Evolutionary conservation across 2,888 invertebrate genomes (phyloP), one percentile per base, ranked within the genome.

Genomic region (Campoletis raptor): DNA sequence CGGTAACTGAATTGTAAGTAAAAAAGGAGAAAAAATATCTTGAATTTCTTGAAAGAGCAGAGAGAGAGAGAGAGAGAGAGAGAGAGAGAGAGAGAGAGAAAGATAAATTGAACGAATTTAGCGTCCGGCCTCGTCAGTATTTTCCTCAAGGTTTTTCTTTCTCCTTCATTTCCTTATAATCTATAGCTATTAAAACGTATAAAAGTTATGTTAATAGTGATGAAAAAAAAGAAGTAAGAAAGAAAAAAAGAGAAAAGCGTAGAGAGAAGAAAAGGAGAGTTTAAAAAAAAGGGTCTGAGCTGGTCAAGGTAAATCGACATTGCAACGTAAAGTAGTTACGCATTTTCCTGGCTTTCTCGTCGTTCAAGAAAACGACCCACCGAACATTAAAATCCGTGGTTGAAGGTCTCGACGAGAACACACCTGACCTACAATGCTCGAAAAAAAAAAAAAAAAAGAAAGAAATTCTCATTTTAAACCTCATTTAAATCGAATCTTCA

Each of bases 261-360:
- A 15, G 61, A 72, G 77, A 77, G 70, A 64, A 64, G 54, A 42
- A 52, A 69, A 54, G 45, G 2, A 18, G 40, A n/a, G 67, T 73
- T 30, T 1, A 52, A 79, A 82, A 78, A 80, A 76, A 81, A 48
- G 81, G 81, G 61, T 78, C 79, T 69, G 78, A 74, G 74, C 73
- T 82, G 85, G 85, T 82, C 85, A 85, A 85, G 82, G 85, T 82
- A 82, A 85, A 85, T 82, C 69, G 74, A 85, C 78, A 70, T 85
- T 82, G 61, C 36, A n/a, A 78, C 82, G 74, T 76, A 74, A 79
- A 82, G 85, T 79, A 64, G 78, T 85, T 82, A 82, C 79, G 78
- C 85, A 66, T 82, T 81, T 74, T 69, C 74, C 69, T 79, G 57
- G 70, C 72, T 73, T 6, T 66, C 83, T 85, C 61, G 64, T 69